Evolutionary conservation across 1,140 invertebrate genomes (phyloP).

Genomic region (Diachasmimorpha longicaudata): DNA sequence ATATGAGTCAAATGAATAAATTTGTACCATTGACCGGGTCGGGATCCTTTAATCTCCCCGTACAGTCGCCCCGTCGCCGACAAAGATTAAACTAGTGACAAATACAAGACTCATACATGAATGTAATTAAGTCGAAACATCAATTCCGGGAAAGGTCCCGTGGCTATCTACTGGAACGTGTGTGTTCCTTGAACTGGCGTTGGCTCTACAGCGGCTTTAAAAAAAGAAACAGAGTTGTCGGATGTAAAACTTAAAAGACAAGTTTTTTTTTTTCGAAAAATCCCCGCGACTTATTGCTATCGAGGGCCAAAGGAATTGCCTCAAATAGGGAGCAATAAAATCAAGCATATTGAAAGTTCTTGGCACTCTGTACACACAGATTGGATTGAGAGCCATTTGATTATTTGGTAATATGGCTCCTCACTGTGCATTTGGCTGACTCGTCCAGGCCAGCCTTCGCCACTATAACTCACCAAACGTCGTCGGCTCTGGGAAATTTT

Average conservation of each 20-base stretch:
- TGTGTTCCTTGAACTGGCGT: background rate
- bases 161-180: constrained; percentile 31
- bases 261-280: background rate
- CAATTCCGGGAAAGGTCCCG: constrained; percentile 41
- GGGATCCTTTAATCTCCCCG: constrained; percentile 39
- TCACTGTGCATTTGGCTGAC: background rate
- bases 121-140: constrained; percentile 44
- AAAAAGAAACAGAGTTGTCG: constrained; percentile 19
- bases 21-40: constrained; percentile 39
- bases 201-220: constrained; percentile 10
- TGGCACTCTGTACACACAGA: background rate
- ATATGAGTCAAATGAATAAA: constrained; percentile 43
- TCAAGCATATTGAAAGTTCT: background rate
- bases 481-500: constrained; percentile 23
- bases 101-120: constrained; percentile 44
- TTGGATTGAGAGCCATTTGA: constrained; percentile 5
- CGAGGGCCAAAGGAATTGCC: background rate
- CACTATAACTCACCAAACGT: background rate
- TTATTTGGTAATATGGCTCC: constrained; percentile 1
- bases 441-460: background rate
- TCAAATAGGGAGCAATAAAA: constrained; percentile 6
- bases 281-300: background rate
- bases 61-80: constrained; percentile 15
- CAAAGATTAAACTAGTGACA: constrained; percentile 41
- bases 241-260: no score